Evolutionary conservation across 2,888 invertebrate species (phyloP).

Genomic region (Trachelus tabidus): DNA sequence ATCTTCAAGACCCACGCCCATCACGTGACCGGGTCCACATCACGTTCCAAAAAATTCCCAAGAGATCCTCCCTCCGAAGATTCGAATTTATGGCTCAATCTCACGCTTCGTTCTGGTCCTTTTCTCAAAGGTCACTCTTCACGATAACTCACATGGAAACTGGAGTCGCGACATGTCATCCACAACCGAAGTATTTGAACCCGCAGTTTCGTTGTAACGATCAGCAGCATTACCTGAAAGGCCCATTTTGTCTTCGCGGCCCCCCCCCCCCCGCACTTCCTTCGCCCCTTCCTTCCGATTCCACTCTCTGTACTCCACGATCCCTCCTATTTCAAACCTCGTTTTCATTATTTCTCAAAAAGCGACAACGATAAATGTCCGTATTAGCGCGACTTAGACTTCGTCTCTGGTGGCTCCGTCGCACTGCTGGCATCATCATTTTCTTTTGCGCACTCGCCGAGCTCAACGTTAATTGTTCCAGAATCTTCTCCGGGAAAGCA

Average conservation of each 20-base stretch:
- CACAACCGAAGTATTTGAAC: neutral
- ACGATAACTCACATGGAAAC: neutral
- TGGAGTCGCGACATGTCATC: neutral
- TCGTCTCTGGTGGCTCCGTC: constrained; percentile 4
- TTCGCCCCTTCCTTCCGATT: neutral
- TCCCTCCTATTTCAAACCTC: neutral
- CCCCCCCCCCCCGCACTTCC: neutral
- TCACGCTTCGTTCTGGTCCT: neutral
- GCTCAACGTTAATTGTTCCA: constrained; percentile 30
- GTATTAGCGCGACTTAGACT: constrained; percentile 24
- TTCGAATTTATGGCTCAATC: constrained; percentile 1
- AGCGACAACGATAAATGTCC: constrained; percentile 30
- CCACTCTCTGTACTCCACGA: neutral
- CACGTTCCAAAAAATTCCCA: neutral
- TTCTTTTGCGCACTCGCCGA: constrained; percentile 16
- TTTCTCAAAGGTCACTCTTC: neutral
- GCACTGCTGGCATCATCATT: constrained; percentile 19
- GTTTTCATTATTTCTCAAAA: neutral
- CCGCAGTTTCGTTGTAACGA: neutral
- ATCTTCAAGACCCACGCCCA: neutral
- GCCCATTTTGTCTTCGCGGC: neutral
- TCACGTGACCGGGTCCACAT: neutral
- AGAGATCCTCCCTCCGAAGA: neutral
- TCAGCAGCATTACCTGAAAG: neutral
- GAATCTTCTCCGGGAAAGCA: neutral